Base-by-base conservation (phyloP, 2,797 vertebrate species). In the Melanotaenia parkinsoni region DNA sequence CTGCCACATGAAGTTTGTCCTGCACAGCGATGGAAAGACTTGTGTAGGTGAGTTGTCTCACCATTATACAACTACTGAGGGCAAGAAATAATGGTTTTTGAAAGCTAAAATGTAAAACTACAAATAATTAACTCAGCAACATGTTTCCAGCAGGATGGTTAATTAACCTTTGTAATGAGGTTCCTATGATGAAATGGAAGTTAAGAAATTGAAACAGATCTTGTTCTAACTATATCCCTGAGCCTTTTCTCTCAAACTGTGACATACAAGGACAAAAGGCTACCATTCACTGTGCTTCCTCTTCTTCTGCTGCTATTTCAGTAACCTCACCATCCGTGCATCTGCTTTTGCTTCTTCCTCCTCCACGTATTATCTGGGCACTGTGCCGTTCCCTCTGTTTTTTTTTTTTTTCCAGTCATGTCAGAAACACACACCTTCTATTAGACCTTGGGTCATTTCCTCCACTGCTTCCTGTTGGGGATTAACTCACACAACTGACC, bases 1-100 rank as follows among this genome's bases (percentile, higher is more conserved):
- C 68, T 99, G 98, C 89, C 98, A 99, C 66, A 95, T 99, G 94
- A 99, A 98, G 92, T 99, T 99, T 47, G 89, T 97, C 83, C 96
- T 99, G 79, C 97, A 99, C 85, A 94, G 94, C 0, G 98, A 99
- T 16, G 97, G 97, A 79, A 99, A 98, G 94, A 98, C 98, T 0
- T 99, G 98, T 95, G 96, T 99, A 89, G 98, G 98, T 99, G 94
- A 95, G 98, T 96, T 87, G 85, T 79, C 74, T 85, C 79, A 83
- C 74, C 76, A 69, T 38, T 33, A 75, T 69, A 54, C 75, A 32
- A 57, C 67, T 51, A 63, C 81, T 63, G 43, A 59, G 30, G 73
- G 70, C 78, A 77, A 79, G 66, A 67, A 79, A 67, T 72, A 61
- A 85, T 77, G 30, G 47, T 28, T 77, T 72, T 70, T 22, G 58